A percentile compares a stretch with the other conserved stretches of the same genome.
Conservation (phyloP, 2,113 vertebrate genomes). For the Callionymus lyra region DNA sequence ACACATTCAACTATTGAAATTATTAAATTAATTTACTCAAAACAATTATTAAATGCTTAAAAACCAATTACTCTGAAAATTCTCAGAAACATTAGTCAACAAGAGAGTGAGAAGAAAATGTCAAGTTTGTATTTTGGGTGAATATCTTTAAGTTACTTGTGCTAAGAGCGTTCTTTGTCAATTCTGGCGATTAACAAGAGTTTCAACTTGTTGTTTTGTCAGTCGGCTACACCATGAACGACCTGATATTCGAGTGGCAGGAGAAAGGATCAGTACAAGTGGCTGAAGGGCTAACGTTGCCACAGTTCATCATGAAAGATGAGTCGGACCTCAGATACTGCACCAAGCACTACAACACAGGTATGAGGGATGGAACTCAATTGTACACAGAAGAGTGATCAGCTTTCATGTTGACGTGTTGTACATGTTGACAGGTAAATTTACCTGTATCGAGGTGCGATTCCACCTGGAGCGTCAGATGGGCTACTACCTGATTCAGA, state of each 20-base stretch:
- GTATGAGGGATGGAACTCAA: constrained; percentile 47
- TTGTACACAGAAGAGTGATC: no score
- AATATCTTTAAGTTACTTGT: no score
- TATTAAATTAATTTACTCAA: no score
- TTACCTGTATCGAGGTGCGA: constrained; percentile 93
- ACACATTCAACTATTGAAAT: no score
- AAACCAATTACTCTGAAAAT: no score
- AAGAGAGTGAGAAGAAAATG: no score
- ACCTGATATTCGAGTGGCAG: constrained; percentile 98
- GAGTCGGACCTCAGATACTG: constrained; percentile 91
- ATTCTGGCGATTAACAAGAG: no score
- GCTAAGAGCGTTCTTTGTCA: no score
- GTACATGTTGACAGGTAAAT: constrained; percentile 90
- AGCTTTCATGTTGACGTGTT: no score
- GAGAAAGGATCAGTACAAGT: constrained; percentile 91
- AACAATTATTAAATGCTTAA: no score
- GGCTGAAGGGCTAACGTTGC: constrained; percentile 91
- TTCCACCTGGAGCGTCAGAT: constrained; percentile 97
- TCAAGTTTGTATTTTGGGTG: no score
- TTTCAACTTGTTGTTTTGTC: constrained; percentile 18
- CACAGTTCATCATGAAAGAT: constrained; percentile 92
- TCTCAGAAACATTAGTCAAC: no score
- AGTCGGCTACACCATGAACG: constrained; percentile 99
- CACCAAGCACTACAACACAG: constrained; percentile 95
- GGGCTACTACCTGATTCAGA: constrained; percentile 98